These are phyloP conservation scores for Drosophila nigritarsus DNA, from an alignment of 2,888 invertebrate genomes.

Conservation along the genomic window DNA sequence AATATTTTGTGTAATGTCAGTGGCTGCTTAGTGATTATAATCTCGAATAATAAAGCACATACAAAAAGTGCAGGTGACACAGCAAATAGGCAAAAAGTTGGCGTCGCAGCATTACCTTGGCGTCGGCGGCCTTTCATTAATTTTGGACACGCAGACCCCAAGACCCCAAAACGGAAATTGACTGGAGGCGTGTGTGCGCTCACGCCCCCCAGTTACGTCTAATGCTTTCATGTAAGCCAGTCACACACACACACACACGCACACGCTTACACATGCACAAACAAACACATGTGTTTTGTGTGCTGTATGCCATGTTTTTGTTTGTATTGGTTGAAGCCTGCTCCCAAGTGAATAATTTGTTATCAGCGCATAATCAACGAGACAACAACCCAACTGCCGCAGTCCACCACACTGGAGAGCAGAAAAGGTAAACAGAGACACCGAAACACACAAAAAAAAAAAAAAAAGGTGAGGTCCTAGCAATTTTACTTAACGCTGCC, in stretches of 20 bases:
- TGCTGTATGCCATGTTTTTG: slow-evolving; percentile 31
- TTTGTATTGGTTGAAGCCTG: slow-evolving; percentile 65
- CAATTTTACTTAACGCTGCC: slow-evolving; percentile 69
- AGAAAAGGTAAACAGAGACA: slow-evolving; percentile 55
- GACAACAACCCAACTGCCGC: slow-evolving; percentile 55
- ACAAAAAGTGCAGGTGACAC: slow-evolving; percentile 55
- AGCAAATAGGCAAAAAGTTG: slow-evolving; percentile 63
- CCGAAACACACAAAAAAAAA: slow-evolving; percentile 8
- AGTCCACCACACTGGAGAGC: slow-evolving; percentile 33
- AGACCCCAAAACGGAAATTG: slow-evolving; percentile 35
- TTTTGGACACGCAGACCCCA: slow-evolving; percentile 73
- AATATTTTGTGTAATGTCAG: slow-evolving; percentile 57
- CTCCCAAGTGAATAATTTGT: slow-evolving; percentile 82
- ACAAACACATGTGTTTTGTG: slow-evolving; percentile 29
- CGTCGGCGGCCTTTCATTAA: slow-evolving; percentile 74
- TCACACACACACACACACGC: slow-evolving; percentile 21
- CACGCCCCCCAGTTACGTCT: slow-evolving; percentile 38
- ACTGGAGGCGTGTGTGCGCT: slow-evolving; percentile 32
- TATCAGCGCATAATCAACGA: slow-evolving; percentile 82
- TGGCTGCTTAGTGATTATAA: slow-evolving; percentile 58
- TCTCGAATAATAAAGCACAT: slow-evolving; percentile 59
- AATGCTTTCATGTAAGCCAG: slow-evolving; percentile 67
- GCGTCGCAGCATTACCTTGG: slow-evolving; percentile 21
- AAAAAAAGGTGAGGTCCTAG: slow-evolving; percentile 66
- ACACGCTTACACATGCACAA: slow-evolving; percentile 15